phyloP scores from a whole-genome alignment of 2,797 vertebrate genomes.

The Loris lydekkerianus region DNA sequence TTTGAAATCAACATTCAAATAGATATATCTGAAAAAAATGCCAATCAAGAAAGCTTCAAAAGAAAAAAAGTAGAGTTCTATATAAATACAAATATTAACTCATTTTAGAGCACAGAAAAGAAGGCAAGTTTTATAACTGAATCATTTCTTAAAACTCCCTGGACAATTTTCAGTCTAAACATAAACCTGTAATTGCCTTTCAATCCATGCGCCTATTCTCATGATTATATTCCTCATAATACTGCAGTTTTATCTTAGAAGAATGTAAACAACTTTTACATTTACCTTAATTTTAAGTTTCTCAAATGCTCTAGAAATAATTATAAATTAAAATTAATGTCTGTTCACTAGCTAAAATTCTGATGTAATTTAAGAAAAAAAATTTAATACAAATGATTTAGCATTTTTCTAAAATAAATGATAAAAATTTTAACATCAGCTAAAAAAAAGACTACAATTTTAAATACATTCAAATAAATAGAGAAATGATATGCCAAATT shows the following conservation, averaged over 20 bases:
- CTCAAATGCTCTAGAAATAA: conserved; percentile 53
- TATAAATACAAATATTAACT: neutral
- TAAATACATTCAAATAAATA: neutral
- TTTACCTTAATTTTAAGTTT: conserved; percentile 37
- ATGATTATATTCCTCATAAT: neutral
- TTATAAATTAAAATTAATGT: conserved; percentile 44
- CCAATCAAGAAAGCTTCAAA: neutral
- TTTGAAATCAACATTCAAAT: neutral
- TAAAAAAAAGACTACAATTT: conserved; percentile 13
- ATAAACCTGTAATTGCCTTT: conserved; percentile 1
- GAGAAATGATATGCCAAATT: neutral
- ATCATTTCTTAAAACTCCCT: neutral
- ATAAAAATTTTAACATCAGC: neutral
- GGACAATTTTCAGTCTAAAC: neutral
- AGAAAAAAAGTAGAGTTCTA: neutral
- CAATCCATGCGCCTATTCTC: neutral
- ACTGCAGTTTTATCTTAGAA: neutral
- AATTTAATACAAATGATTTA: conserved; percentile 36
- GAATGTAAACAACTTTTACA: conserved; percentile 14
- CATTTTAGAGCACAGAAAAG: neutral
- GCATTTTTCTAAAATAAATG: neutral
- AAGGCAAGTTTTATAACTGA: neutral
- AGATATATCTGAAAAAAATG: neutral
- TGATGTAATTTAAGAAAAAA: conserved; percentile 20
- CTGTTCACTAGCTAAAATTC: conserved; percentile 5